These are phyloP conservation scores for Eupelmus urozonus DNA, from an alignment of 2,888 invertebrate genomes.

Conservation along the genomic window DNA sequence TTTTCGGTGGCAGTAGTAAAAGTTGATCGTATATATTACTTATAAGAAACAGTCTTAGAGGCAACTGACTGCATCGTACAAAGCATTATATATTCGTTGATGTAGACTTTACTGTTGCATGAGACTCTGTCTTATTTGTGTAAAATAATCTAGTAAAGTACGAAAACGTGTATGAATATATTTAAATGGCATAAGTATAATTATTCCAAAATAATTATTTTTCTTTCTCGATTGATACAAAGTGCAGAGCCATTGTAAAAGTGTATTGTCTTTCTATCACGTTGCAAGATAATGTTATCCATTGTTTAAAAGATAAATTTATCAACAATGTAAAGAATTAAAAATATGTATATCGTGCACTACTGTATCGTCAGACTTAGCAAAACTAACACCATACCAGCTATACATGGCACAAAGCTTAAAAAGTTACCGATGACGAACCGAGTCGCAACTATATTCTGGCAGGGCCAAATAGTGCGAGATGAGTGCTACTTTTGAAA, in stretches of 20 bases:
- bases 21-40: not conserved
- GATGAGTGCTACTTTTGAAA: conserved; percentile 12
- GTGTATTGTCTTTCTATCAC: conserved; percentile 40
- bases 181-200: conserved; percentile 7
- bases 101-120: conserved; percentile 57
- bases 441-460: not conserved
- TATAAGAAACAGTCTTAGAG: conserved; percentile 28
- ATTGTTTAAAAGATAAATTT: conserved; percentile 43
- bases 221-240: conserved; percentile 29
- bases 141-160: conserved; percentile 29
- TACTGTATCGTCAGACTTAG: conserved; percentile 25
- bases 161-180: conserved; percentile 18
- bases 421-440: not conserved
- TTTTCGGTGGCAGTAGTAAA: conserved; percentile 12
- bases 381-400: conserved; percentile 9
- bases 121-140: conserved; percentile 46
- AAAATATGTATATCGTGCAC: conserved; percentile 23
- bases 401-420: no score
- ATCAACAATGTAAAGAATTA: conserved; percentile 41
- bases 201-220: conserved; percentile 24
- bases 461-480: conserved; percentile 14
- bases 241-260: conserved; percentile 35
- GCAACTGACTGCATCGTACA: conserved; percentile 45
- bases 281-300: conserved; percentile 44
- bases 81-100: conserved; percentile 40